Conservation (phyloP, 92 coral and sea anemone genomes). For the Desmophyllum pertusum region DNA sequence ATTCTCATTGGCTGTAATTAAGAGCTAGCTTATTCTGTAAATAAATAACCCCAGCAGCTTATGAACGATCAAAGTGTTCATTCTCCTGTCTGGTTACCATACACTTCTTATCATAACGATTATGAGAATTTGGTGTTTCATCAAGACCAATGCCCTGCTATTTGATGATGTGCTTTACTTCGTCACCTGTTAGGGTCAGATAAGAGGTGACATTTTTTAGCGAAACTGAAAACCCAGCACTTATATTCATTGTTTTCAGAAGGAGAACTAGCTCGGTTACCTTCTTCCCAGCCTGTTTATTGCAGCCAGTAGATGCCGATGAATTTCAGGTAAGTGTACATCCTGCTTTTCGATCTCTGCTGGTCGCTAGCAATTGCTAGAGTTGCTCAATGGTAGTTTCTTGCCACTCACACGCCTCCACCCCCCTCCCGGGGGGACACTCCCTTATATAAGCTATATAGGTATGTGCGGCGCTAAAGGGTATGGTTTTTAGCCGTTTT, state of each 20-base stretch:
- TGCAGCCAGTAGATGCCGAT: neutral
- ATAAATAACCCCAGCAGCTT: neutral
- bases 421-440: too few relatives aligned
- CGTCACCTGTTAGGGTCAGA: neutral
- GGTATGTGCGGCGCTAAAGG: too few relatives aligned
- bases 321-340: neutral
- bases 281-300: neutral
- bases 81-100: neutral
- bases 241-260: neutral
- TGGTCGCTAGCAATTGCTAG: neutral
- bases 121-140: neutral
- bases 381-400: neutral
- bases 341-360: neutral
- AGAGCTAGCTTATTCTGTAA: neutral
- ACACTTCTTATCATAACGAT: neutral
- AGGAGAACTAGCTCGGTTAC: neutral
- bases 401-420: neutral
- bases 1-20: neutral
- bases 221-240: neutral
- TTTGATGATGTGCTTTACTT: neutral
- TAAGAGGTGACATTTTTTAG: constrained; percentile 9
- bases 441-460: too few relatives aligned
- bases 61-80: neutral
- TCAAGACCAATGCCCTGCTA: neutral
- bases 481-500: too few relatives aligned